A percentile compares a stretch with the other conserved stretches of the same genome.
phyloP scores from a whole-genome alignment of 2,797 vertebrate genomes.

The Semotilus atromaculatus region DNA sequence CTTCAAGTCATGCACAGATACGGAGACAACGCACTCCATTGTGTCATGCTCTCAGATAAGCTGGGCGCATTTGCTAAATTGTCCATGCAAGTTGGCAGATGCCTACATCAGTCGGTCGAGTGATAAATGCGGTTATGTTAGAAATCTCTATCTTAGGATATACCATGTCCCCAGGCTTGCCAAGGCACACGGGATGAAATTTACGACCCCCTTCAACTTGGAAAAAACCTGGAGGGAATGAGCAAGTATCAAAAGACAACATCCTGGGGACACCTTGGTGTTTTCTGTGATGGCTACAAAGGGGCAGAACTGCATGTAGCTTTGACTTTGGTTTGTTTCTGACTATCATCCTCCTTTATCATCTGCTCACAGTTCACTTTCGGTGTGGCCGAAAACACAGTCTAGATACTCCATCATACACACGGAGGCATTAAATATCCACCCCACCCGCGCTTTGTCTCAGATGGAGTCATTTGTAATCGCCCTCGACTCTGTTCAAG shows the following conservation, averaged over 20 bases:
- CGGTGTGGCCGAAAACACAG: constrained; percentile 35
- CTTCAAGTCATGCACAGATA: constrained; percentile 51
- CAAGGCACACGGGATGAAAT: constrained; percentile 47
- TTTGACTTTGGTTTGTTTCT: constrained; percentile 54
- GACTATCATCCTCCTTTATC: constrained; percentile 52
- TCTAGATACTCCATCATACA: constrained; percentile 46
- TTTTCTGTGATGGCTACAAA: constrained; percentile 51
- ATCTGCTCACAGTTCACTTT: constrained; percentile 45
- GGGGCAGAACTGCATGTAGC: constrained; percentile 45
- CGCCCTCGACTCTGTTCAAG: constrained; percentile 48
- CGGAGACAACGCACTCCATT: constrained; percentile 26
- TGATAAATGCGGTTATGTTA: constrained; percentile 56
- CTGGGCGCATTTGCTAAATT: constrained; percentile 57
- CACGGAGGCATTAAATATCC: constrained; percentile 29
- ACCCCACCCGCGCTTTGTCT: constrained; percentile 13
- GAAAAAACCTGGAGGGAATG: constrained; percentile 46
- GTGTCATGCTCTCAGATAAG: constrained; percentile 51
- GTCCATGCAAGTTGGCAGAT: constrained; percentile 57
- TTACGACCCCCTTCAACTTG: constrained; percentile 56
- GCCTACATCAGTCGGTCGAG: constrained; percentile 58
- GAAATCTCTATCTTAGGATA: constrained; percentile 58
- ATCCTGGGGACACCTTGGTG: constrained; percentile 50
- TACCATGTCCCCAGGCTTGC: constrained; percentile 53
- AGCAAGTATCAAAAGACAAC: constrained; percentile 57
- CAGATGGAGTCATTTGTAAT: constrained; percentile 55